A percentile compares a stretch with the other conserved stretches of the same genome.
These are phyloP conservation scores for Hirtodrosophila confusa DNA, from an alignment of 2,888 invertebrate species.

Conservation along the genomic window DNA sequence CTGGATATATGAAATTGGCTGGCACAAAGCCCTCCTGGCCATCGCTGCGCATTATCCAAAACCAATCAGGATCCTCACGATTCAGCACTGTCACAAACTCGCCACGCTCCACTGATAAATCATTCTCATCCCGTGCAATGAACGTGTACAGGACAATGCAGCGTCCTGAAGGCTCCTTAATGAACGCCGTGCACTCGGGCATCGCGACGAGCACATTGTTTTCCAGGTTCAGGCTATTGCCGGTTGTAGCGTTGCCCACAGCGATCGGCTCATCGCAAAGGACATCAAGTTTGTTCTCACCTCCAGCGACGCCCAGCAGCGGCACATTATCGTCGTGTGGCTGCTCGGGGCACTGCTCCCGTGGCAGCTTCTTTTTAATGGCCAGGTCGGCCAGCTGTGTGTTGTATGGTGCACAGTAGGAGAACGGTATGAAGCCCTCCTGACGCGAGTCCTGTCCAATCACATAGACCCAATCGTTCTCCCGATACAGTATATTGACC, in stretches of 20 bases:
- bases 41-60: conserved; percentile 96
- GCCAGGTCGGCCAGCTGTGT: conserved; percentile 91
- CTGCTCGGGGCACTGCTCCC: conserved; percentile 85
- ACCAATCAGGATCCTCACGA: conserved; percentile 98
- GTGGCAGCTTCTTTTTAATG: conserved; percentile 93
- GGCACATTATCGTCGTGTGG: conserved; percentile 75
- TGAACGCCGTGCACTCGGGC: conserved; percentile 88
- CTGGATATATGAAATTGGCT: conserved; percentile 96
- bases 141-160: conserved; percentile 97
- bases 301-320: conserved; percentile 52
- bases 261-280: conserved; percentile 77
- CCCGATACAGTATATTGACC: conserved; percentile 96
- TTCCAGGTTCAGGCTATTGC: conserved; percentile 84
- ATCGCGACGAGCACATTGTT: conserved; percentile 68
- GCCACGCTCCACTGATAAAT: conserved; percentile 95
- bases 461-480: conserved; percentile 99
- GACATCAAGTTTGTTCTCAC: conserved; percentile 73
- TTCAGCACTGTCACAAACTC: conserved; percentile 98
- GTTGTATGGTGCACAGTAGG: conserved; percentile 94
- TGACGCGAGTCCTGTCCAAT: conserved; percentile 94
- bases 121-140: conserved; percentile 96
- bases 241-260: conserved; percentile 46
- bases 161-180: conserved; percentile 93
- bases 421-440: conserved; percentile 97
- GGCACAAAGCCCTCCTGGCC: conserved; percentile 98